Percentiles rank a stretch among this genome's conserved stretches.
These are phyloP conservation scores for Meloidogyne exigua DNA, from an alignment of 1,140 invertebrate species.

Conservation along the genomic window DNA sequence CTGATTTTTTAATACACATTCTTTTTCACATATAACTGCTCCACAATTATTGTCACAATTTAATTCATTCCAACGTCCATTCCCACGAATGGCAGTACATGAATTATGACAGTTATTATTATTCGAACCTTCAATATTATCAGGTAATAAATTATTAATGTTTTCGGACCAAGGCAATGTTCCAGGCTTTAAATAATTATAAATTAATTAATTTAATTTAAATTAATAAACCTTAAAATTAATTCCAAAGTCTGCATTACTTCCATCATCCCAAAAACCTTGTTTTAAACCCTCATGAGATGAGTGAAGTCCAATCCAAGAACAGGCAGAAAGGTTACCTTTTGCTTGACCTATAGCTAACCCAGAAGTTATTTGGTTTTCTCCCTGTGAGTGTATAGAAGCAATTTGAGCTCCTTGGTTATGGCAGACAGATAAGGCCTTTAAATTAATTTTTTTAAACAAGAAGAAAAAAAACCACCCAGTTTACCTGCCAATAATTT, in stretches of 20 bases:
- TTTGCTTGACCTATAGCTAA: not conserved
- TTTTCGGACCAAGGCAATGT: no score
- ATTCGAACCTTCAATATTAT: no score
- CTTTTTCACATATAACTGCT: no score
- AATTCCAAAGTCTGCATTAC: not conserved
- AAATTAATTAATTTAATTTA: no score
- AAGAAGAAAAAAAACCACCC: no score
- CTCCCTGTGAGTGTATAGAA: not conserved
- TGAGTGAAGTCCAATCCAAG: not conserved
- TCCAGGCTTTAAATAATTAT: no score
- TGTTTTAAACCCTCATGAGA: not conserved
- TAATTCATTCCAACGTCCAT: no score
- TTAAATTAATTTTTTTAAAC: not conserved
- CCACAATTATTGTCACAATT: no score
- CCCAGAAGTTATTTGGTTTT: not conserved
- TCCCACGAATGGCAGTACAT: no score
- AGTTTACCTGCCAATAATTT: not conserved
- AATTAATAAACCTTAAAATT: not conserved
- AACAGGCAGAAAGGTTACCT: not conserved
- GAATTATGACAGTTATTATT: no score
- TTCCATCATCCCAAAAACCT: slow-evolving; percentile 1
- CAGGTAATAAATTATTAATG: no score
- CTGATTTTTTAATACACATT: no score
- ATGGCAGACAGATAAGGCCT: not conserved
- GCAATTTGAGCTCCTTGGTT: not conserved